Evolutionary conservation across 2,113 vertebrate genomes (phyloP), one percentile per base, ranked within the genome.

Genomic region (Terrapene triunguis): DNA sequence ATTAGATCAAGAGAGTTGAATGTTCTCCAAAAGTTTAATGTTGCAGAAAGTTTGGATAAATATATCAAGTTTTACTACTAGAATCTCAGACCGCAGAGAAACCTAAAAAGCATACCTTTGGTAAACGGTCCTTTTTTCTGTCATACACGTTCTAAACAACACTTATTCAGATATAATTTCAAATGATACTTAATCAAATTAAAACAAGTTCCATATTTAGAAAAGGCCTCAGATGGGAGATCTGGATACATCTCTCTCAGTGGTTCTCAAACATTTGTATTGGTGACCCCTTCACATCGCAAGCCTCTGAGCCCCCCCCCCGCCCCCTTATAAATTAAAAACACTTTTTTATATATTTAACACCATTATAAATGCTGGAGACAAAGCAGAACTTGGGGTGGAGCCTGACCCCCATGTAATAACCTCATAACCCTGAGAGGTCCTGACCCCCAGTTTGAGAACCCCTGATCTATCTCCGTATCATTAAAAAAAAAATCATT

Each of bases 121-220:
- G 9, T 50, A 86, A 90, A 54, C 48, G 47, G n/a, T 85, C 14
- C 10, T 74, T 85, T 74, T 17, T 10, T 42, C 32, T 32, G 2
- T 65, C 55, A 62, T 32, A 62, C 11, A 62, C 69, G 27, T 62
- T 29, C 72, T 47, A 76, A 44, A 38, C 19, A n/a, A 38, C n/a
- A 22, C 38, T 8, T 65, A 24, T 25, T 74, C 38, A 38, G 90
- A 22, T 50, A 91, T 72, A 3, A 74, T 86, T 95, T 88, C 57
- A 74, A 24, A 74, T 74, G 38, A 74, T 25, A 74, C 21, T 25
- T 25, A 38, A 38, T 74, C n/a, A 27, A 76, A 76, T 76, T 47
- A 76, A 76, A 14, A 27, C 12, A 47, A 78, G 42, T 13, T 78
- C 74, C 74, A 27, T 47, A 44, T 78, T 78, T 78, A 47, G 24